These are phyloP conservation scores for Neomorphus geoffroyi DNA, from an alignment of 2,797 vertebrate genomes.

Conservation along the genomic window DNA sequence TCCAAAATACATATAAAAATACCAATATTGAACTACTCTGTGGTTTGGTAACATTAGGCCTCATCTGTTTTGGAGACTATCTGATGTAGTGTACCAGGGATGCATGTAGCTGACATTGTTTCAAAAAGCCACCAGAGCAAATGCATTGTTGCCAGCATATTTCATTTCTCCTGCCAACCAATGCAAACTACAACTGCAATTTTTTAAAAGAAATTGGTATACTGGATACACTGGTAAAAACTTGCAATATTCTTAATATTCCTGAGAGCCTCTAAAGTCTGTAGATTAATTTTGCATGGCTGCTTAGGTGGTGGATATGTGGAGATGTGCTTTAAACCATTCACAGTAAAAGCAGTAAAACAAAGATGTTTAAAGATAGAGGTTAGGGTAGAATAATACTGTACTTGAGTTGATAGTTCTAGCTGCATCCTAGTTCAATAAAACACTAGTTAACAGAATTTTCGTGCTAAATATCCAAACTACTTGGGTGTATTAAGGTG, in stretches of 20 bases:
- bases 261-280: not conserved
- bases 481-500: not conserved
- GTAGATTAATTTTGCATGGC: not conserved
- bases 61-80: not conserved
- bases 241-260: not conserved
- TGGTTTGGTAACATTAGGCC: not conserved
- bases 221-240: not conserved
- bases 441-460: not conserved
- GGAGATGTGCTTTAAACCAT: not conserved
- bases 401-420: not conserved
- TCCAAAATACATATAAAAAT: not conserved
- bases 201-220: not conserved
- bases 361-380: not conserved
- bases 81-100: fast-evolving
- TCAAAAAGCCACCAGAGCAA: not conserved
- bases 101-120: not conserved
- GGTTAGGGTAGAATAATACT: not conserved
- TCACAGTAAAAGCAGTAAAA: not conserved
- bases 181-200: not conserved
- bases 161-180: not conserved
- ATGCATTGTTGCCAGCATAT: not conserved
- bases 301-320: not conserved
- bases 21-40: not conserved
- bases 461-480: not conserved
- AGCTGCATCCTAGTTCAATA: not conserved